Evolutionary conservation across 1,140 invertebrate genomes (phyloP).

Genomic region (Drosophila cardini): DNA sequence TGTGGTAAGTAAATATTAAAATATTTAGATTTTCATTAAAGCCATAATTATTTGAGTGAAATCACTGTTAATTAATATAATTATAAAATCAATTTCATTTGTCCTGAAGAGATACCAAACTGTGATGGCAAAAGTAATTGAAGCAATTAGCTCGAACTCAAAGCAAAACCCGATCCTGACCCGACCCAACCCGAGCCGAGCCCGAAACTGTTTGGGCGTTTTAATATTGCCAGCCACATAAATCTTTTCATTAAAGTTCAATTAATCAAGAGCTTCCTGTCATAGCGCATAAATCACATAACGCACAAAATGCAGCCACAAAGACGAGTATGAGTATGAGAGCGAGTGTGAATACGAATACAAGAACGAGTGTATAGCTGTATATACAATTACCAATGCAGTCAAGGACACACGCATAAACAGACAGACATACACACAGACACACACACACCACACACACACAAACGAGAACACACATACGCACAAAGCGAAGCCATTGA

Average conservation of each 20-base stretch:
- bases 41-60: background rate
- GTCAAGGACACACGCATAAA: conserved; percentile 43
- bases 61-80: conserved; percentile 27
- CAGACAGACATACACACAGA: conserved; percentile 22
- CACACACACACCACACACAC: conserved; percentile 16
- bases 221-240: conserved; percentile 76
- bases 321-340: background rate
- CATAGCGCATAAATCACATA: conserved; percentile 74
- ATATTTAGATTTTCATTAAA: no score
- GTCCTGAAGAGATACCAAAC: background rate
- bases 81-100: conserved; percentile 25
- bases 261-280: conserved; percentile 79
- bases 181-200: conserved; percentile 21
- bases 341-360: background rate
- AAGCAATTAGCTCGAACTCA: conserved; percentile 61
- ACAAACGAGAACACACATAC: conserved; percentile 6
- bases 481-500: conserved; percentile 16
- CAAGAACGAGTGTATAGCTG: conserved; percentile 5
- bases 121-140: conserved; percentile 19
- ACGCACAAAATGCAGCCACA: conserved; percentile 35
- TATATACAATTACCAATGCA: conserved; percentile 44
- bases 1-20: no score
- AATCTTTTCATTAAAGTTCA: conserved; percentile 83
- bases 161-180: conserved; percentile 25
- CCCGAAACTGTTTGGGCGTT: conserved; percentile 42